These are phyloP conservation scores for Holocentrus rufus DNA, from an alignment of 2,797 vertebrate genomes.

Conservation along the genomic window DNA sequence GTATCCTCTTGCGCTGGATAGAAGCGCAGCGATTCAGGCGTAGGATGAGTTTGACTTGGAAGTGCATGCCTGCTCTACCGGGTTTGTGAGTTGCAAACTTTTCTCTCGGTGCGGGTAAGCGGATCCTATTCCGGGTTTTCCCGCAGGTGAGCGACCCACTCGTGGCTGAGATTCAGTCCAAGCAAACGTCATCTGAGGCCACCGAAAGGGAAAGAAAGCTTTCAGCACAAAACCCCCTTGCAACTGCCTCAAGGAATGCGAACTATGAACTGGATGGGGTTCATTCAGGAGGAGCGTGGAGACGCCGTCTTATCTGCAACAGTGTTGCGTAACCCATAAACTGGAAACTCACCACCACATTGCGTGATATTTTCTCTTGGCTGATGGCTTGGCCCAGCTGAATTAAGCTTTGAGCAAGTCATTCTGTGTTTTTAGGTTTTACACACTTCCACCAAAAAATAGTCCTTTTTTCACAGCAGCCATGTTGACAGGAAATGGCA, in stretches of 20 bases:
- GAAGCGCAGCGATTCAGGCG: slow-evolving; percentile 24
- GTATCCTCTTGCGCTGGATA: neutral
- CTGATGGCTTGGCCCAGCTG: too few species aligned
- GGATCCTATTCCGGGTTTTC: slow-evolving; percentile 14
- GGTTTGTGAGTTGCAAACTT: neutral
- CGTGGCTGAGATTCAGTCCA: neutral
- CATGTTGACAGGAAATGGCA: too few species aligned
- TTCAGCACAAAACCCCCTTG: neutral
- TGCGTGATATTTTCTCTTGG: too few species aligned
- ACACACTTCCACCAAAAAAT: neutral
- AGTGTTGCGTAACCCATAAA: slow-evolving; percentile 25
- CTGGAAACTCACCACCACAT: too few species aligned
- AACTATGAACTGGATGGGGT: slow-evolving; percentile 71
- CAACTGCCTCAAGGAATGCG: slow-evolving; percentile 19
- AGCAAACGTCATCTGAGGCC: slow-evolving; percentile 28
- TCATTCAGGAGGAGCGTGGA: slow-evolving; percentile 46
- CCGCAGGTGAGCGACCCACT: neutral
- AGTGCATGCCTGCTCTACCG: slow-evolving; percentile 37
- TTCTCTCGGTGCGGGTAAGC: too few species aligned
- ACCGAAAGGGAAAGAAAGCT: neutral
- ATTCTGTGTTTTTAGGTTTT: neutral
- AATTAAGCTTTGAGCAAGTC: too few species aligned
- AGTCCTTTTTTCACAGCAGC: too few species aligned
- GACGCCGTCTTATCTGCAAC: neutral
- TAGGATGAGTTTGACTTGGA: slow-evolving; percentile 2